Evolutionary conservation across 1,140 invertebrate genomes (phyloP), one percentile per base, ranked within the genome.

Genomic region (Archivesica marissinica): DNA sequence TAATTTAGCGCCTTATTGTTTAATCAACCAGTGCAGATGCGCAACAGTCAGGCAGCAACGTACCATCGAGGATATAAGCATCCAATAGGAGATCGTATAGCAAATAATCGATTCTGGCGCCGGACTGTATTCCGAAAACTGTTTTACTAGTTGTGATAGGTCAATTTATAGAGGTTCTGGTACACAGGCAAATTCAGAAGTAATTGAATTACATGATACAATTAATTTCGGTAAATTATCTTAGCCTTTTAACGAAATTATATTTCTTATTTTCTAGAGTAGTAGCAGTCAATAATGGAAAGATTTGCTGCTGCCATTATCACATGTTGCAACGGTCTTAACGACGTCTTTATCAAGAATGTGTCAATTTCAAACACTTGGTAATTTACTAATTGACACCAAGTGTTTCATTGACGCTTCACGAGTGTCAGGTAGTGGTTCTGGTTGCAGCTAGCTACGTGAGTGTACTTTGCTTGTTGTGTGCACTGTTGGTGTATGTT

Each of bases 151-250:
- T 39, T 76, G 13, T 30, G 74, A 76, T 76, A 52, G 74, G 74
- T 76, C 74, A 76, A 52, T 76, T 76, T 41, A 6, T 33, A n/a
- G 9, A 11, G n/a, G 23, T n/a, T 6, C 1, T 76, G 74, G 39
- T 76, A 76, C 39, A 56, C 39, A 6, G 44, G 54, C 74, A 76
- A 54, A 76, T 59, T 28, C 30, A 33, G 7, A 33, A 59, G 50
- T 76, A 76, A 76, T 76, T 76, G 47, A 76, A 76, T 76, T 39
- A 76, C 74, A 56, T 38, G 50, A 52, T 54, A 30, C 33, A 56
- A 76, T 76, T 76, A 76, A 76, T 76, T 76, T 56, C 23, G 74
- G 17, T 38, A 56, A 39, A 39, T 56, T 56, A 52, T 76, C 50
- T 56, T 33, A 30, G 47, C 47, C 50, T 56, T 76, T 76, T 56